Evolutionary conservation across 2,888 invertebrate species (phyloP), one percentile per base, ranked within the genome.

Genomic region (Drosophila recens): DNA sequence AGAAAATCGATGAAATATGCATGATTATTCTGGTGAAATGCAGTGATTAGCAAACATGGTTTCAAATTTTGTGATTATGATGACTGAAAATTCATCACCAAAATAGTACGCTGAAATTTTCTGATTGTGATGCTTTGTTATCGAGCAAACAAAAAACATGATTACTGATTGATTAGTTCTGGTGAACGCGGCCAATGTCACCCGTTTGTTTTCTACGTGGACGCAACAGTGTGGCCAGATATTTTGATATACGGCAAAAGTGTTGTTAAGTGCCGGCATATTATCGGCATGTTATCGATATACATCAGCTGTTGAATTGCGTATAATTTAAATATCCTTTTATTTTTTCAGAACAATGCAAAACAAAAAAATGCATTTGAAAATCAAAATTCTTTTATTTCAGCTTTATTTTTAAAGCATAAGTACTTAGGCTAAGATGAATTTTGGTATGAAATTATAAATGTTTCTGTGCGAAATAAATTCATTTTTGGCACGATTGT

Each of bases 181-280:
- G n/a, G n/a, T n/a, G n/a, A n/a, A n/a, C n/a, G n/a, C n/a, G n/a
- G n/a, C n/a, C 79, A 78, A 74, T 36, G 71, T 66, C 65, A 75
- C 61, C 72, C 82, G 87, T 82, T 82, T 84, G 87, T 84, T 87
- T 87, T 87, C 82, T 79, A 83, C 83, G 87, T 87, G 83, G 87
- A 82, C 80, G 59, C 61, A 58, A 57, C 63, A 67, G 75, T 85
- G 83, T 82, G 75, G 20, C 80, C 83, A 82, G 42, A 66, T 38
- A 36, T 10, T 27, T 27, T 11, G 10, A 48, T n/a, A n/a, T 4
- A 9, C 11, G 23, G 9, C 11, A 9, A 33, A 13, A 67, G 51
- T 71, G 58, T 45, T 76, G 49, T 10, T 20, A 38, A 58, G 13
- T 33, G 40, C n/a, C 13, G 3, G 2, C 17, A 43, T 10, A 54